Conservation (phyloP, 2,113 vertebrate species). For the Mellivora capensis region DNA sequence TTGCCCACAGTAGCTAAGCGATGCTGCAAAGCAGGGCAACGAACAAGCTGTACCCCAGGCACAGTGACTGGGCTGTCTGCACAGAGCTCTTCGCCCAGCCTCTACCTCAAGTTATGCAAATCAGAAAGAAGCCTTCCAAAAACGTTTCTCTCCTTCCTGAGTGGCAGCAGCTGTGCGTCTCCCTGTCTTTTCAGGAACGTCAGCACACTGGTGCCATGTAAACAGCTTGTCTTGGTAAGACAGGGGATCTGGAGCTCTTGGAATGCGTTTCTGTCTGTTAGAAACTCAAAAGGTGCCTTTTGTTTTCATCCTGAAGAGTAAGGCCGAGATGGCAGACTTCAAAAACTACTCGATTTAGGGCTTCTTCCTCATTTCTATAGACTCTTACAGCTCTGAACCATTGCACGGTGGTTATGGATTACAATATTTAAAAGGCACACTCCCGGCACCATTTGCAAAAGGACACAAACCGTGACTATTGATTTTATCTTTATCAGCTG, state of each 20-base stretch:
- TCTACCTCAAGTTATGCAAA: slow-evolving; percentile 49
- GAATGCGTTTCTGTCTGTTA: slow-evolving; percentile 23
- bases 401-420: accelerated
- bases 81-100: slow-evolving; percentile 14
- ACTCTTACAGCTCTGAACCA: not conserved
- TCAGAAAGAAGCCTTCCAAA: slow-evolving; percentile 34
- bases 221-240: slow-evolving; percentile 57
- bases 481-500: not conserved
- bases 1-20: not conserved
- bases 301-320: slow-evolving; percentile 24
- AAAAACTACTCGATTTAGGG: not conserved
- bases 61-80: not conserved
- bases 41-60: accelerated
- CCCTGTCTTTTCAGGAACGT: slow-evolving; percentile 67
- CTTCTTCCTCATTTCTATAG: not conserved
- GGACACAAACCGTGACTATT: not conserved
- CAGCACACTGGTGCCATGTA: slow-evolving; percentile 76
- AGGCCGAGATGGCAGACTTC: slow-evolving; percentile 67
- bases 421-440: not conserved
- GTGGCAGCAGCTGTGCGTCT: slow-evolving; percentile 75
- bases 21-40: accelerated
- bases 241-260: slow-evolving; percentile 64
- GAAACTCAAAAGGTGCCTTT: slow-evolving; percentile 74
- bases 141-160: slow-evolving; percentile 45
- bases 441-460: not conserved